Evolutionary conservation across 2,113 vertebrate species (phyloP), one percentile per base, ranked within the genome.

Genomic region (Ascaphus truei): DNA sequence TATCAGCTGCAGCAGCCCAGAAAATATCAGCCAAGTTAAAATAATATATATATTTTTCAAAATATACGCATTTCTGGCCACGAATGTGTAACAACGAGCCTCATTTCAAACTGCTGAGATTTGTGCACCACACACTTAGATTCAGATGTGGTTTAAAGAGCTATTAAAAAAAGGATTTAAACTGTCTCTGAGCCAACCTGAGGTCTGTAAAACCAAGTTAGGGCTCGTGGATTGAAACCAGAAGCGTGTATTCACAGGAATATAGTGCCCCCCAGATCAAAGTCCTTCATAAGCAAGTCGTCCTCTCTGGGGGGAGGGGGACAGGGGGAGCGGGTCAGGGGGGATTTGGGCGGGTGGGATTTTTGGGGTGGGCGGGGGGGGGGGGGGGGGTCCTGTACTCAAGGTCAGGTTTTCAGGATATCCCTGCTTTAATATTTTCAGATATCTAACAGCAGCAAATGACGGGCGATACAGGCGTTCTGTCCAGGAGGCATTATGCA

Each of bases 31-130:
- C n/a, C n/a, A n/a, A n/a, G n/a, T 45, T 45, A 45, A 45, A 20
- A 18, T 45, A 45, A 7, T 77, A 77, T 30, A 71, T 10, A 68
- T 61, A 62, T 68, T 66, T 73, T 74, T 75, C 22, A 75, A 72
- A 67, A 57, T 77, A 78, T 72, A 53, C 72, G 73, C 65, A 58
- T 56, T 25, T 31, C 7, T 7, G 25, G 73, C 83, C 85, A 84
- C 83, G 84, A 83, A 60, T 71, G 77, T 81, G 79, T 51, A 16
- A 7, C 60, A 48, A 72, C 63, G 79, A 77, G 76, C 50, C 45
- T 29, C 47, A 6, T 47, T 74, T 0, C 37, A 67, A 73, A 68
- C 39, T 72, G 57, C 0, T 60, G 58, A 71, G 74, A 76, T 76
- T 81, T 77, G 77, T 83, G 72, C 31, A 55, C 33, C 50, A 60